Evolutionary conservation across 2,888 invertebrate species (phyloP), one percentile per base, ranked within the genome.

Genomic region (Drosophila monieri): DNA sequence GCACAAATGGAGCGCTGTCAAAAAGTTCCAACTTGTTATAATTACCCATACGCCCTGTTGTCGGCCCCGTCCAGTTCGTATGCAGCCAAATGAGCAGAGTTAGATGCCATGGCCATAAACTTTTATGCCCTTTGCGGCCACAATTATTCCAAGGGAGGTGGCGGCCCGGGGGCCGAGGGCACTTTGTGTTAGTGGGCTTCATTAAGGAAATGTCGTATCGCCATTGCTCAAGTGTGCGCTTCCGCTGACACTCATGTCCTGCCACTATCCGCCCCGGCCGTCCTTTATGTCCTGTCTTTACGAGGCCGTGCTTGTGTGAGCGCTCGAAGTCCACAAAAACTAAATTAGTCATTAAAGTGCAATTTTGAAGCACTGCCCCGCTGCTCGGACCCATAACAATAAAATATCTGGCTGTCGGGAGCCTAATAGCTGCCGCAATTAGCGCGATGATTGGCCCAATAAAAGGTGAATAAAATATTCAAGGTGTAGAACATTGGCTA

Each of bases 201-300:
- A 88, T 89, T 89, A 89, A 85, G 88, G 86, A 88, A 89, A 89
- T 85, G 88, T 89, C 79, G 79, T 78, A 85, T 83, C 80, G 84
- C 80, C 84, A 84, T 79, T 80, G 88, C 81, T 84, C 80, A 89
- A 89, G 78, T 89, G 80, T 77, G 75, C 77, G 77, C 76, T 89
- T 89, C 89, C 89, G 89, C 74, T 78, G 74, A 76, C 85, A 80
- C 78, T 80, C 48, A 66, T 57, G 57, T 44, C 60, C 69, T 62
- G 55, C 57, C 61, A 39, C 49, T 59, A 37, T 48, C 47, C 35
- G 30, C 51, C 46, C 41, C 27, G 27, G 8, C 27, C 27, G 27
- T 27, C 27, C 27, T 25, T 51, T 32, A 52, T 55, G 55, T 18
- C 43, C 57, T 37, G 48, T 53, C 53, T 32, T 23, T 21, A 21